Evolutionary conservation across 2,797 vertebrate species (phyloP), one percentile per base, ranked within the genome.

Genomic region (Varecia variegata): DNA sequence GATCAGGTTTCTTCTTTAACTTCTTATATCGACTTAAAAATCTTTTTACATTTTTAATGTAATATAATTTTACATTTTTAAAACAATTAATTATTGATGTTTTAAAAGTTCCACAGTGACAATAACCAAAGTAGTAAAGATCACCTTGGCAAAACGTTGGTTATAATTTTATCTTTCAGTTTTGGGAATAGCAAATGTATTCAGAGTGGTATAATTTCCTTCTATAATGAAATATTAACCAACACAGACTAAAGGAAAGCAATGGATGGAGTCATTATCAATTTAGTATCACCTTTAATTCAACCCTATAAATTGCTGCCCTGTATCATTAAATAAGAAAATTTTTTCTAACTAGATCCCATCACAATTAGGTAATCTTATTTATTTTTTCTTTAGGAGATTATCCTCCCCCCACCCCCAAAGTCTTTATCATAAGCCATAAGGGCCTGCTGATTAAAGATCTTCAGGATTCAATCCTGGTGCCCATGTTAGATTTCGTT

Each of bases 131-230:
- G 30, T 54, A 43, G 47, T 60, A 81, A 85, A 77, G 13, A 77
- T n/a, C 67, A 60, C 11, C 56, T 84, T 30, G 45, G 45, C 9
- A 85, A 94, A 93, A 27, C 15, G 8, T 90, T 90, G 62, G 21
- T 88, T 92, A 80, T 79, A 70, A 83, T 95, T 85, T 60, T 92
- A 79, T 90, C 40, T 73, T 90, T 93, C 56, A 83, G 18, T 79
- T 94, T 93, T 71, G 18, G 3, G 20, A 68, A 74, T 79, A 73
- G n/a, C 68, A 79, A 10, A 77, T 62, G 45, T 73, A 50, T 30
- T 23, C n/a, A 58, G 54, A 94, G 21, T 88, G 43, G 15, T 70
- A 60, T 38, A 25, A 50, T 62, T 71, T 93, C 58, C 58, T 92
- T 90, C 21, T 35, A 0, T 90, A 20, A 77, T 81, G 11, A 86